A percentile compares a stretch with the other conserved stretches of the same genome.
Conservation (phyloP, 2,888 invertebrate species). For the Parasteatoda lunata region DNA sequence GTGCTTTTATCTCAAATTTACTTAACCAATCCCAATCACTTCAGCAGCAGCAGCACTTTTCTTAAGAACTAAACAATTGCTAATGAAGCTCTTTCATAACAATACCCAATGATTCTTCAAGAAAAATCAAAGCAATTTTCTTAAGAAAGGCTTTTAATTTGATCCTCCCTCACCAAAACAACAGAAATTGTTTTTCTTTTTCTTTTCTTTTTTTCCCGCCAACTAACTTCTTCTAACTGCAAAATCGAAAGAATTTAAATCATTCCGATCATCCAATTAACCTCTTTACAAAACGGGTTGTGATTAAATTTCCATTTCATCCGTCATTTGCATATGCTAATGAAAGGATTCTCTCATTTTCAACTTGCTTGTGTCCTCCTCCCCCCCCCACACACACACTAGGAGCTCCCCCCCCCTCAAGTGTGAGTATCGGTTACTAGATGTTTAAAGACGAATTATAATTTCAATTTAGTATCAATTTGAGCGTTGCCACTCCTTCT, state of each 20-base stretch:
- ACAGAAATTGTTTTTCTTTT: conserved; percentile 18
- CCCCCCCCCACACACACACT: not conserved
- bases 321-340: conserved; percentile 63
- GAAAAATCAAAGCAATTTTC: conserved; percentile 31
- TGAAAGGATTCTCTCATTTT: conserved; percentile 17
- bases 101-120: not conserved
- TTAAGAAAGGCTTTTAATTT: conserved; percentile 29
- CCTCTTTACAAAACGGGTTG: conserved; percentile 43
- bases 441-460: conserved; percentile 65
- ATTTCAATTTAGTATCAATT: conserved; percentile 64
- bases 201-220: not conserved
- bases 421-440: conserved; percentile 49
- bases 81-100: not conserved
- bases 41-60: not conserved
- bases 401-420: not conserved
- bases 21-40: not conserved
- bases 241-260: conserved; percentile 53
- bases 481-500: conserved; percentile 50
- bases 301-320: conserved; percentile 66
- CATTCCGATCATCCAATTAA: conserved; percentile 57
- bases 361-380: too few species aligned
- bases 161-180: conserved; percentile 15
- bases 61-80: not conserved
- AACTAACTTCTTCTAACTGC: conserved; percentile 3
- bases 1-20: not conserved